Conservation (phyloP, 2,888 invertebrate genomes). For the Chalcosyrphus nemorum region DNA sequence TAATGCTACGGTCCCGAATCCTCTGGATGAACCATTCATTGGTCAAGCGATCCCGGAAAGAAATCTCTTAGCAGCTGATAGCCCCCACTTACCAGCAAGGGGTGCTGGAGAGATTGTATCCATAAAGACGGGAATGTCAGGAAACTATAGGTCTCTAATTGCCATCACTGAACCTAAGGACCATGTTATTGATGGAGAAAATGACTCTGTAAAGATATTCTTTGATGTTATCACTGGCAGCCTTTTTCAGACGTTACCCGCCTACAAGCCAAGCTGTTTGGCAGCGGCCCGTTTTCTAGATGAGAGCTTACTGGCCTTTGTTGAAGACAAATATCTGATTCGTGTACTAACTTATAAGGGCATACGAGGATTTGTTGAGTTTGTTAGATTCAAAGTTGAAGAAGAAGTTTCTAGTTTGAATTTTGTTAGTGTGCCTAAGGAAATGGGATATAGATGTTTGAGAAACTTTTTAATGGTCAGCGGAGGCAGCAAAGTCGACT, state of each 20-base stretch:
- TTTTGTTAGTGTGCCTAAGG: conserved; percentile 68
- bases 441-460: conserved; percentile 49
- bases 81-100: conserved; percentile 77
- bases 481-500: conserved; percentile 73
- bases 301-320: conserved; percentile 83
- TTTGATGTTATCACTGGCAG: conserved; percentile 81
- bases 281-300: conserved; percentile 80
- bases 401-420: conserved; percentile 74
- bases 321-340: conserved; percentile 80
- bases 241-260: conserved; percentile 83
- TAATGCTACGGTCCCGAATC: conserved; percentile 14
- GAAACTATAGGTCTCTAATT: conserved; percentile 76
- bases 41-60: conserved; percentile 60
- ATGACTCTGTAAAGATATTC: conserved; percentile 82
- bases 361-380: conserved; percentile 79
- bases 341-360: conserved; percentile 79
- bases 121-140: conserved; percentile 77
- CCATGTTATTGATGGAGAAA: conserved; percentile 39
- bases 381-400: conserved; percentile 75
- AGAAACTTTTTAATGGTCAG: conserved; percentile 75
- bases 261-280: conserved; percentile 83
- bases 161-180: conserved; percentile 78
- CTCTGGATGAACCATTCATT: conserved; percentile 66
- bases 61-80: conserved; percentile 75
- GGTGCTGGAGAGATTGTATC: conserved; percentile 78